phyloP scores from a whole-genome alignment of 2,797 vertebrate genomes.

The Echeneis naucrates region DNA sequence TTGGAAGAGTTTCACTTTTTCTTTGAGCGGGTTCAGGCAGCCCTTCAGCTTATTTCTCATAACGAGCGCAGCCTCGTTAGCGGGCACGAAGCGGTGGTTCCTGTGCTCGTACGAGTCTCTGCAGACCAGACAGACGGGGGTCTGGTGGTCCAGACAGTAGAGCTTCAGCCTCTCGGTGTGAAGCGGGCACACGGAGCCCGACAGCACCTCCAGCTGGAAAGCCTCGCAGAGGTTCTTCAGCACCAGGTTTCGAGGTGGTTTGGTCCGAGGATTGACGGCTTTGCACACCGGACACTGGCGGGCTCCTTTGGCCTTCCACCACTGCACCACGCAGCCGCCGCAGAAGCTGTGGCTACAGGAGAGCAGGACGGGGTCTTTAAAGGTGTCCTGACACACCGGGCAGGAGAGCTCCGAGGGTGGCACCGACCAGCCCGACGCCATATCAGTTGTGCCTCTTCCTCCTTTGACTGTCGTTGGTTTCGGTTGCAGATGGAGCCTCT shows the following conservation, averaged over 20 bases:
- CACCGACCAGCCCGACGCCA: background rate
- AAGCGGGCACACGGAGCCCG: background rate
- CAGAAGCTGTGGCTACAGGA: conserved; percentile 38
- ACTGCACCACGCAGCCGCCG: background rate
- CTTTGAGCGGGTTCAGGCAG: accelerated
- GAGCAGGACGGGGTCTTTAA: conserved; percentile 8
- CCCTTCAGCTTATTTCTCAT: accelerated
- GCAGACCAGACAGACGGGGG: background rate
- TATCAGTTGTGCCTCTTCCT: background rate
- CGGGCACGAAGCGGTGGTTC: background rate
- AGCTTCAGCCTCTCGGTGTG: conserved; percentile 20
- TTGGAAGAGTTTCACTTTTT: background rate
- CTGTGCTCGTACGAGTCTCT: background rate
- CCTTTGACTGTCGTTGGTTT: too few species aligned
- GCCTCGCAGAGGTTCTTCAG: conserved; percentile 30
- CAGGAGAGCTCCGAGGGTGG: background rate
- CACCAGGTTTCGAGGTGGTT: background rate
- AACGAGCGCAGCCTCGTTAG: accelerated
- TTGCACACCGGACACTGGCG: background rate
- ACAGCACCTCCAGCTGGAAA: background rate
- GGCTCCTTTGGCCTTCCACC: accelerated
- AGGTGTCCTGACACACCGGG: conserved; percentile 6
- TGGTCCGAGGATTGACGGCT: accelerated
- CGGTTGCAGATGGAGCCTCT: too few species aligned
- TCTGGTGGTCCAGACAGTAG: conserved; percentile 18